Base-by-base conservation (phyloP, 2,888 invertebrate species). In the Drosophila tanythrix region DNA sequence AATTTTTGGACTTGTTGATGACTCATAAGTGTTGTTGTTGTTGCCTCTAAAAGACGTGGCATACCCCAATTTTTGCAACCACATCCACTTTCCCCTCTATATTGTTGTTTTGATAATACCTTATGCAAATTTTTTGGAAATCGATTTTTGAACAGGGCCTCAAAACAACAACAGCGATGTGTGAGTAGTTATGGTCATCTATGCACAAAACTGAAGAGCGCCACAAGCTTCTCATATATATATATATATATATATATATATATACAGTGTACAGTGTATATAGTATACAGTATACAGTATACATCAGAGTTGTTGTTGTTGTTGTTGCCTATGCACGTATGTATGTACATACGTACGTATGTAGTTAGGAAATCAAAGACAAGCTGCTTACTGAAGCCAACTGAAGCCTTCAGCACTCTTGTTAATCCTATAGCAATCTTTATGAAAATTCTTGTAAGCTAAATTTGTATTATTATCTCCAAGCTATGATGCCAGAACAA, bases 31-130 rank as follows among this genome's bases (percentile, higher is more conserved):
- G 46, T 74, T 74, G 68, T 74, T 74, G 46, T 25, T 46, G 55
- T 61, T 61, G 61, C 74, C 67, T 58, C 66, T 58, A 33, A 66
- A 74, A 73, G 57, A 58, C 40, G 15, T 61, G 60, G 73, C 73
- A 53, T 40, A 55, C 31, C n/a, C 62, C 38, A 38, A 61, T 38
- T 31, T 25, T 33, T 56, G 38, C 59, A n/a, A 29, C n/a, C 59
- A 18, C 50, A 13, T 27, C 33, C 46, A 18, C 31, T 13, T 13
- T 25, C 43, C n/a, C 55, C 21, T 21, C 29, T 50, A 5, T 27
- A 5, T 33, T 43, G 25, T 25, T 46, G 46, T 43, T 46, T 36
- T 36, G 56, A 51, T 60, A 36, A 52, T 33, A 27, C 6, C n/a
- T 55, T 33, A 62, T 62, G 55, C 55, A 55, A 11, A 62, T 53